These are phyloP conservation scores for Dione juno DNA, from an alignment of 2,888 invertebrate species.

Conservation along the genomic window DNA sequence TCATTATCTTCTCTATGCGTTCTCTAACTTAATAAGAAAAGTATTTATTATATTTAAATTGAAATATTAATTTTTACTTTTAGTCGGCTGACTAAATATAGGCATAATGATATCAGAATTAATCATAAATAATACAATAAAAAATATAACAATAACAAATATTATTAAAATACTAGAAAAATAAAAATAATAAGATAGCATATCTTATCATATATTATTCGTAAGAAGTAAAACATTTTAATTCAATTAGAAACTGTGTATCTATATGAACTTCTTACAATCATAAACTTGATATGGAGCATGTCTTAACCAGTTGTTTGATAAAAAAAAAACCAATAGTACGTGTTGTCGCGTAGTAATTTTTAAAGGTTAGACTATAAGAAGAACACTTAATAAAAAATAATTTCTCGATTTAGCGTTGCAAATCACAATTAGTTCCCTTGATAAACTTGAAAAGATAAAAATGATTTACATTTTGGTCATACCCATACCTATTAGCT, in stretches of 20 bases:
- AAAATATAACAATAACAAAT: background rate
- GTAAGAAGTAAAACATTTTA: background rate
- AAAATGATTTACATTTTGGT: constrained; percentile 26
- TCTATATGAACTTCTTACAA: background rate
- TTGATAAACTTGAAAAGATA: constrained; percentile 25
- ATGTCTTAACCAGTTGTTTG: background rate
- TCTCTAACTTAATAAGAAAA: too few species aligned
- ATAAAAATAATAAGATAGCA: background rate
- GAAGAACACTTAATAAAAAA: constrained; percentile 12
- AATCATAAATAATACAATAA: too few species aligned
- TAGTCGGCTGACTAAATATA: too few species aligned
- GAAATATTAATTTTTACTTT: too few species aligned
- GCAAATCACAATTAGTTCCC: constrained; percentile 21
- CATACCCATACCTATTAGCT: constrained; percentile 10
- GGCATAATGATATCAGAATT: too few species aligned
- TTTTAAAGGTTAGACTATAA: background rate
- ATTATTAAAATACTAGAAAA: background rate
- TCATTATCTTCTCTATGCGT: too few species aligned
- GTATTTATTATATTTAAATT: too few species aligned
- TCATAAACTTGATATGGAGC: background rate
- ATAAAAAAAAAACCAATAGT: background rate
- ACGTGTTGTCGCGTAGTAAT: background rate
- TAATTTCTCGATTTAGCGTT: constrained; percentile 8
- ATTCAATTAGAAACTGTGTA: constrained; percentile 2
- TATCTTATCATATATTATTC: too few species aligned